Percentiles rank a stretch among this genome's conserved stretches.
These are phyloP conservation scores for Aspidiotus destructor DNA, from an alignment of 2,888 invertebrate genomes.

Conservation along the genomic window DNA sequence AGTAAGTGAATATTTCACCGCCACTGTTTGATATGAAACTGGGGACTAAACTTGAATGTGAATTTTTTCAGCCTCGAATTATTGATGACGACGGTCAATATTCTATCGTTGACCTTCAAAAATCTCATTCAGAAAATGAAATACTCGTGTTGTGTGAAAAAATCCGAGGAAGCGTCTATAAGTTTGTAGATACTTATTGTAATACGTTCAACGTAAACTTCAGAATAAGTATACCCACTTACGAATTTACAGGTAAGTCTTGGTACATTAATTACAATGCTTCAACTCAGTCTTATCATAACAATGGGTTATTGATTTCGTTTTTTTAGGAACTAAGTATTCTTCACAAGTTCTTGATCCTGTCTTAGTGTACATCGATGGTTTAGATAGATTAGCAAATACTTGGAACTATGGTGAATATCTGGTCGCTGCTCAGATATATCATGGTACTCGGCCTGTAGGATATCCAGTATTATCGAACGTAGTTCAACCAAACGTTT, in stretches of 20 bases:
- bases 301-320: neutral
- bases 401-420: constrained; percentile 80
- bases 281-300: neutral
- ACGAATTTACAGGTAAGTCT: constrained; percentile 29
- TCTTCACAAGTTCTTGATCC: constrained; percentile 64
- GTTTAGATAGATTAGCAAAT: constrained; percentile 64
- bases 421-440: constrained; percentile 73
- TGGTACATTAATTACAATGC: neutral
- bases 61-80: constrained; percentile 50
- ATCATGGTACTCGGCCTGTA: constrained; percentile 74
- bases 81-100: constrained; percentile 57
- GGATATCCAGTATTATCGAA: constrained; percentile 62
- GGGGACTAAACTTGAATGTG: neutral
- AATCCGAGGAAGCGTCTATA: constrained; percentile 68
- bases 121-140: constrained; percentile 45
- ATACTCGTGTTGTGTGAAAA: constrained; percentile 58
- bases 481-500: constrained; percentile 55
- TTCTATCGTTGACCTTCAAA: constrained; percentile 54
- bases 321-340: constrained; percentile 45
- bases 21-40: neutral
- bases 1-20: neutral
- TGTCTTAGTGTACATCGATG: constrained; percentile 70
- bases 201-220: constrained; percentile 77
- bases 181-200: constrained; percentile 75
- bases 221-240: constrained; percentile 45